Percentiles rank a stretch among this genome's conserved stretches.
Evolutionary conservation across 2,888 invertebrate species (phyloP).

Genomic region (Dorcus hopei): DNA sequence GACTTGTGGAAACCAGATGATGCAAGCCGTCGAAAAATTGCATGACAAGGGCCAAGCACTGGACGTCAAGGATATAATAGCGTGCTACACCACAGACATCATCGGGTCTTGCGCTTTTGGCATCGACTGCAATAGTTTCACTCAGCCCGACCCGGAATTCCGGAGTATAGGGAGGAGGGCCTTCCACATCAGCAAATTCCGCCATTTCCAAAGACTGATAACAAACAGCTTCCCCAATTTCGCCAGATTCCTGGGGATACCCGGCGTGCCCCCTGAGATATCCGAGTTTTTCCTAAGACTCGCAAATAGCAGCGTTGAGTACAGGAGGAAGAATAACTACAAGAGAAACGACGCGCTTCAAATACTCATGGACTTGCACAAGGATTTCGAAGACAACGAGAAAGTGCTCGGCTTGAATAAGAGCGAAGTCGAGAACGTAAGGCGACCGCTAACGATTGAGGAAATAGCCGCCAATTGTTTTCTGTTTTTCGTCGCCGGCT

Average conservation of each 20-base stretch:
- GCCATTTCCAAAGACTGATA: constrained; percentile 19
- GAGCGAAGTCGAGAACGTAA: background rate
- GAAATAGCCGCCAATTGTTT: constrained; percentile 53
- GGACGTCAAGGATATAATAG: constrained; percentile 31
- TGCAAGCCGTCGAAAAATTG: constrained; percentile 25
- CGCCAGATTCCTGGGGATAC: constrained; percentile 17
- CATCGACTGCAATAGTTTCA: constrained; percentile 39
- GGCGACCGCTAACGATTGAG: constrained; percentile 25
- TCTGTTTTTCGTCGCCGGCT: constrained; percentile 60
- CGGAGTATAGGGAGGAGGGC: constrained; percentile 34
- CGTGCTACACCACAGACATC: constrained; percentile 44
- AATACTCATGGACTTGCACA: constrained; percentile 36
- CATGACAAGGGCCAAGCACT: constrained; percentile 6
- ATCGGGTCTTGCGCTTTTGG: constrained; percentile 46
- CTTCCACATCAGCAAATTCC: constrained; percentile 25
- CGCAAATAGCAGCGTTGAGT: constrained; percentile 28
- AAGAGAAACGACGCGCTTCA: constrained; percentile 45
- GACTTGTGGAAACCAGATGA: constrained; percentile 37
- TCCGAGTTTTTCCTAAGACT: constrained; percentile 30
- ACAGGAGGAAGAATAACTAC: constrained; percentile 24
- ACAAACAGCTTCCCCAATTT: constrained; percentile 15
- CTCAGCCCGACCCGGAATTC: constrained; percentile 36
- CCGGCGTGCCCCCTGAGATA: constrained; percentile 24
- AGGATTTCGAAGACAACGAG: constrained; percentile 4
- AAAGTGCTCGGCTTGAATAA: background rate